Conservation (phyloP, 2,113 vertebrate genomes). For the Pseudorhombus dupliciocellatus region DNA sequence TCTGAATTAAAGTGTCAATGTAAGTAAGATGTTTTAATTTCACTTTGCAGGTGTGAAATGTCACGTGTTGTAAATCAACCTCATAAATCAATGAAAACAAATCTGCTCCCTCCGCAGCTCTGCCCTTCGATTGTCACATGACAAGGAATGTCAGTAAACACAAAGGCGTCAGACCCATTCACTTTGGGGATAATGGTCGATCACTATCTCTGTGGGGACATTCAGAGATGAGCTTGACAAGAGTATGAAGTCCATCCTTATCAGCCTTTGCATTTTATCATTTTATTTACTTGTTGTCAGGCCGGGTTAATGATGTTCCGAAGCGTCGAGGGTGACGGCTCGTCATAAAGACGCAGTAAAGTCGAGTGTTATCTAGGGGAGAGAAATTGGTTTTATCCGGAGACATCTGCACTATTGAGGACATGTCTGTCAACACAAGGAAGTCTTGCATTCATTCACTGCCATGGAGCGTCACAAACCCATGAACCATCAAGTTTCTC, state of each 20-base stretch:
- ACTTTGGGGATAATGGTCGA: not conserved
- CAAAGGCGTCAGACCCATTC: not conserved
- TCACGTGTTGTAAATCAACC: no score
- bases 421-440: conserved; percentile 22
- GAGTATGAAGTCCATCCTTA: conserved; percentile 53
- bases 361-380: conserved; percentile 3
- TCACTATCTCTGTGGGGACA: not conserved
- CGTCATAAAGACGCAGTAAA: conserved; percentile 22
- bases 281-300: conserved; percentile 55
- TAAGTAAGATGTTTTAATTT: no score
- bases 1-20: no score
- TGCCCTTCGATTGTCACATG: not conserved
- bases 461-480: not conserved
- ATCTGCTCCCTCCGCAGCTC: not conserved
- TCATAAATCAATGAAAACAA: not conserved
- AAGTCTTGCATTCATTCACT: no score
- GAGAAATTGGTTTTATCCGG: not conserved
- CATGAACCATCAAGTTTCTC: not conserved
- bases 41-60: no score
- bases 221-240: conserved; percentile 16
- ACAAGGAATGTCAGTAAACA: conserved; percentile 7
- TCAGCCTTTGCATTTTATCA: conserved; percentile 53
- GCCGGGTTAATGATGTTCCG: conserved; percentile 25
- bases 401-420: not conserved
- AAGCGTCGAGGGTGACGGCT: conserved; percentile 2